Evolutionary conservation across 2,888 invertebrate species (phyloP).

Genomic region (Panzeria rudis): DNA sequence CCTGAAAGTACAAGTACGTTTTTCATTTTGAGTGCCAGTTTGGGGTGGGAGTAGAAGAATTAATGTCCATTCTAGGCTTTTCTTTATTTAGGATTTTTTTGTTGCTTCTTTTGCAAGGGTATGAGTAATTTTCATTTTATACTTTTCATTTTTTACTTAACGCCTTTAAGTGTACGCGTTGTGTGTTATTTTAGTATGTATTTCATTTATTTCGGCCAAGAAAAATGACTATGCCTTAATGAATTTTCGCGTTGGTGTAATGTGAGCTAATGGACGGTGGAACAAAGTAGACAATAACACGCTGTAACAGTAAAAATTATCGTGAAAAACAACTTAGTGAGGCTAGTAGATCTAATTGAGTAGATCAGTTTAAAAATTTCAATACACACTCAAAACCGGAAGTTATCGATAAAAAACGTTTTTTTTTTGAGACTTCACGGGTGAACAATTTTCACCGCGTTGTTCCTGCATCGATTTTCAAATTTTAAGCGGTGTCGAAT

Average conservation of each 20-base stretch:
- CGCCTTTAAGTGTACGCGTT: conserved; percentile 65
- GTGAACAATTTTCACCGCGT: too few relatives aligned
- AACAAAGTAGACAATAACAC: not conserved
- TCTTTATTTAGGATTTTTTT: conserved; percentile 18
- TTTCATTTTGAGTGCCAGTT: conserved; percentile 13
- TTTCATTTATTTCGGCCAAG: conserved; percentile 60
- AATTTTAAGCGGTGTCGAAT: too few relatives aligned
- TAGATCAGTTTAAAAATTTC: too few relatives aligned
- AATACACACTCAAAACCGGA: too few relatives aligned
- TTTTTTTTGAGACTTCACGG: too few relatives aligned
- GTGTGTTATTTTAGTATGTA: conserved; percentile 9
- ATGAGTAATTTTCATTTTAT: conserved; percentile 60
- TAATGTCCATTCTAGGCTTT: conserved; percentile 70
- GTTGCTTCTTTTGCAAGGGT: conserved; percentile 45
- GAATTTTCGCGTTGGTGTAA: conserved; percentile 70
- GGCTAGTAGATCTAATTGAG: too few relatives aligned
- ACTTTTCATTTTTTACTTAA: conserved; percentile 68
- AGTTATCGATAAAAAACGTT: too few relatives aligned
- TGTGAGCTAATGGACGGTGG: conserved; percentile 56
- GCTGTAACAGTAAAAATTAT: too few relatives aligned
- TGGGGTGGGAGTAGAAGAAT: conserved; percentile 52
- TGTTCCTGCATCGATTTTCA: too few relatives aligned
- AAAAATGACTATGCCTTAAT: conserved; percentile 71
- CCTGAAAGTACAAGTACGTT: conserved; percentile 30
- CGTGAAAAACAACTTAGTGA: too few relatives aligned